Evolutionary conservation across 2,113 vertebrate genomes (phyloP), one percentile per base, ranked within the genome.

Genomic region (Asarcornis scutulata): DNA sequence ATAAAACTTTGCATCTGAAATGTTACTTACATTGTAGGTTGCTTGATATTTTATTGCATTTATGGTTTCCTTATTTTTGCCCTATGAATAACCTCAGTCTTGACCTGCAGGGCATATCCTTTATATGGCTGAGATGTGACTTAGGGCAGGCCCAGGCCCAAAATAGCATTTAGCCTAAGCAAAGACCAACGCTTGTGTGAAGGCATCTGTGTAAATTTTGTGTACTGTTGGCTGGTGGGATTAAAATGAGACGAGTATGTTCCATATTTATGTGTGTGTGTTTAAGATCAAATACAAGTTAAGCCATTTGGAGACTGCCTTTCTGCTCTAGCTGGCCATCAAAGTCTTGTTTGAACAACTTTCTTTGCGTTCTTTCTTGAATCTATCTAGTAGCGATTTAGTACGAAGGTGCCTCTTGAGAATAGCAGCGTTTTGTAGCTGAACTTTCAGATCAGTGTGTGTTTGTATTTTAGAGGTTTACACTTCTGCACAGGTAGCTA

Each of bases 21-120:
- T 80, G 72, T 36, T 38, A 63, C 46, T 95, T 63, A 6, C 1
- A 2, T n/a, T 59, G 10, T 52, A 84, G 14, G 31, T 83, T 67
- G 60, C 63, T 93, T 84, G 81, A 36, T 89, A 42, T 52, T 93
- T 69, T 78, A 55, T 53, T n/a, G 73, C 58, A 14, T 94, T 84
- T 86, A 44, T 93, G 75, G 60, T 85, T 97, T 97, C 75, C 82
- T 91, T 86, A 64, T 83, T 92, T 94, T 94, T 56, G 93, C 91
- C 59, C 38, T 89, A 10, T 75, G 83, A 94, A 67, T 94, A 95
- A 95, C 71, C 85, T 90, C 80, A 2, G 29, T 40, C 83, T 46
- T 97, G 88, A 97, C 55, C 69, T 95, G 58, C 88, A 91, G 82
- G 74, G 91, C 93, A 68, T 68, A 59, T 94, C 95, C 88, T 96